Evolutionary conservation across 2,888 invertebrate genomes (phyloP), one percentile per base, ranked within the genome.

Genomic region (Clistopyga incitator): DNA sequence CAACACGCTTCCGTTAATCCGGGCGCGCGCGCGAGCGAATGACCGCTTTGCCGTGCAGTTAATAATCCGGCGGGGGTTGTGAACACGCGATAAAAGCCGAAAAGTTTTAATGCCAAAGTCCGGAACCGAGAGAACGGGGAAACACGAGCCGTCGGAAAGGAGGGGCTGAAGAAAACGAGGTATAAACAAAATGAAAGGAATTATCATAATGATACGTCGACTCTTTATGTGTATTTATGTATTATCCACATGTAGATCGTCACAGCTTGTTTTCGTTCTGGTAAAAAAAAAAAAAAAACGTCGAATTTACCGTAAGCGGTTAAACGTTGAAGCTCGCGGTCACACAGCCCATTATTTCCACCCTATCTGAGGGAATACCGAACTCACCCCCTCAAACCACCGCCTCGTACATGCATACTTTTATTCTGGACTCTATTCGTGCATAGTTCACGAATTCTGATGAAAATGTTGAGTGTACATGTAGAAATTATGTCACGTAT

Each of bases 1-100:
- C 84, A 85, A 74, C 80, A 78, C 82, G 86, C 81, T 90, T 89
- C 88, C 90, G 90, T 86, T 90, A 88, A 90, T 90, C 84, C 88
- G 77, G 78, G 86, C 84, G 81, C 85, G 81, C 79, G 54, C 45
- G 18, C 70, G 68, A 47, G 77, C 65, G 80, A 89, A 3, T 34
- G 29, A 10, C 0, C 15, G 15, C 15, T 6, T 18, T 38, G 38
- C 42, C 64, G 90, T 90, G 90, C 91, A 89, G 90, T 84, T 90
- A 90, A 90, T 90, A 89, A 90, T 90, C 89, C 87, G 78, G 23
- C 80, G 79, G 82, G 85, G 84, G 84, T 86, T 85, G 74, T 29
- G 83, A 84, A 85, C 90, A 89, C 88, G 89, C 88, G 88, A 89
- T 89, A 87, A 87, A 85, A 81, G 80, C 83, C 80, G 77, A 84